phyloP scores from a whole-genome alignment of 2,888 invertebrate genomes.

The Ernsta delagoae region DNA sequence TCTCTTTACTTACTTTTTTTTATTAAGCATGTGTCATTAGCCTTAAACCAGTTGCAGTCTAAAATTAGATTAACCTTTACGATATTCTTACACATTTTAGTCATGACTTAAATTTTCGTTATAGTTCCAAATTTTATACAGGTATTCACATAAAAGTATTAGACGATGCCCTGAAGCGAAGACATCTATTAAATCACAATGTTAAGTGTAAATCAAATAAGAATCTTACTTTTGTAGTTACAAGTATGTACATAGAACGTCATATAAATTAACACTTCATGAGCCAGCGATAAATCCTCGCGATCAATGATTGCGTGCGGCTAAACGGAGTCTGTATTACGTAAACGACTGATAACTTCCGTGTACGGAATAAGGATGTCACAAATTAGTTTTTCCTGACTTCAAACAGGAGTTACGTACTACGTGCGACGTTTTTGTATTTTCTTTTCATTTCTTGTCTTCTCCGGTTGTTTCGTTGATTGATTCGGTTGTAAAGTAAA shows the following conservation, averaged over 20 bases:
- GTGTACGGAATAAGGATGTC: conserved; percentile 33
- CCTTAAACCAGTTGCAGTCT: too few species aligned
- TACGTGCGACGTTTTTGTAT: too few species aligned
- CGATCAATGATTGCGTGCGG: conserved; percentile 45
- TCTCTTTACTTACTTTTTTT: too few species aligned
- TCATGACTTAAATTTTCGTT: not conserved
- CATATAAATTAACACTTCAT: conserved; percentile 23
- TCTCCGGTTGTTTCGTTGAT: too few species aligned
- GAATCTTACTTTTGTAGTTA: conserved; percentile 4
- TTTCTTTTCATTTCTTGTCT: too few species aligned
- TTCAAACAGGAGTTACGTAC: too few species aligned
- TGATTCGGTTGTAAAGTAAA: too few species aligned
- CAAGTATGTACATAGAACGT: conserved; percentile 3
- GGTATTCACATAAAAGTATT: not conserved
- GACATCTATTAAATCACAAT: not conserved
- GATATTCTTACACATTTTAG: too few species aligned
- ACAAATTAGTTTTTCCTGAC: not conserved
- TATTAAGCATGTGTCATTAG: too few species aligned
- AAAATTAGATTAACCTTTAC: too few species aligned
- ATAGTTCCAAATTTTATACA: too few species aligned
- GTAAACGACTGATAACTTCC: conserved; percentile 43
- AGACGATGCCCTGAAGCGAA: not conserved
- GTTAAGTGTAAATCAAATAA: conserved; percentile 18
- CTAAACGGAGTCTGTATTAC: conserved; percentile 42
- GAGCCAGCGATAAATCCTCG: conserved; percentile 33